Evolutionary conservation across 2,888 invertebrate species (phyloP).

Genomic region (Ophioninae sp.): DNA sequence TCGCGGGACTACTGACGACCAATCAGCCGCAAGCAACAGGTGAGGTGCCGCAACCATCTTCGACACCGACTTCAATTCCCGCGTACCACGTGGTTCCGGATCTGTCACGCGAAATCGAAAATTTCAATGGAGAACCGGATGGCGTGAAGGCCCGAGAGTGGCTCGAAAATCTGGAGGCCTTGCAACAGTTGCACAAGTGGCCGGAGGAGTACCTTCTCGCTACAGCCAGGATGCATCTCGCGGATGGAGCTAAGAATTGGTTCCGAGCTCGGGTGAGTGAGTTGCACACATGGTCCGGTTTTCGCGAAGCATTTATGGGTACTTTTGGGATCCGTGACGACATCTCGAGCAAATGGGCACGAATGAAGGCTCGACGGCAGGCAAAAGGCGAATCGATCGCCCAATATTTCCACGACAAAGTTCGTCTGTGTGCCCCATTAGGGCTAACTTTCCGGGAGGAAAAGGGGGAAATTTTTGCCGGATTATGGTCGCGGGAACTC

Average conservation of each 20-base stretch:
- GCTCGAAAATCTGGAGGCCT: neutral
- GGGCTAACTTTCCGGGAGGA: neutral
- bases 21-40: neutral
- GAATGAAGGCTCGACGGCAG: neutral
- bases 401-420: neutral
- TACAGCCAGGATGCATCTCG: neutral
- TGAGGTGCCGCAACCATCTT: neutral
- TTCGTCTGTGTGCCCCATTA: neutral
- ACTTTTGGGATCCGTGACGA: neutral
- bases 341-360: neutral
- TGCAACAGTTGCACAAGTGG: neutral
- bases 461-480: neutral
- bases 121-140: neutral
- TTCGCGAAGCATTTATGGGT: neutral
- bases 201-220: neutral
- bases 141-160: neutral
- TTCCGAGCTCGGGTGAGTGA: neutral
- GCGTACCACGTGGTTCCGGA: neutral
- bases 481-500: neutral
- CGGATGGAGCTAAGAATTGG: neutral
- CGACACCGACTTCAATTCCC: neutral
- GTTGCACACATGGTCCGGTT: neutral
- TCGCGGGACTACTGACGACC: neutral
- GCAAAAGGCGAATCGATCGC: neutral
- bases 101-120: neutral